Evolutionary conservation across 1,140 invertebrate genomes (phyloP), one percentile per base, ranked within the genome.

Genomic region (Caenorhabditis tropicalis): DNA sequence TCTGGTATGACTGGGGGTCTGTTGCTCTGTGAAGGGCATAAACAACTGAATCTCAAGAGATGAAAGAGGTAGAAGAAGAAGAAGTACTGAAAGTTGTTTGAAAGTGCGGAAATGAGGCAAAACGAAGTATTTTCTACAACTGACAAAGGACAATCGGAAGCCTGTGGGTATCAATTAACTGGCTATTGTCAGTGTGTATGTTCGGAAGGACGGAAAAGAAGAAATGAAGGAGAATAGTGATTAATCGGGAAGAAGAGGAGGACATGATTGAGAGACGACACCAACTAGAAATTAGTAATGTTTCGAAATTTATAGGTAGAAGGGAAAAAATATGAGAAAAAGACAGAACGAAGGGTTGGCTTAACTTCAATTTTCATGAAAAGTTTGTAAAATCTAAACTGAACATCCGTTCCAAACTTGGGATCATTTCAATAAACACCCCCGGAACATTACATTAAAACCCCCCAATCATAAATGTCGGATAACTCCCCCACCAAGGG

Each of bases 71-170:
- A 65, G n/a, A 36, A 33, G 31, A 12, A 43, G 39, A 6, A 43
- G 39, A 43, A 43, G 39, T 43, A 43, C 39, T 43, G 39, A 43
- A 43, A 6, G 31, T 33, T 19, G 29, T 33, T 51, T 51, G 19
- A 51, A 51, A n/a, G 49, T 24, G 10, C 53, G 31, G 31, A 74
- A 43, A 43, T 74, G n/a, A 65, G 33, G 33, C 9, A 43, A 39
- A 74, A 43, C 43, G 36, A 74, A 43, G 65, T 74, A 19, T 74
- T n/a, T 46, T 65, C 58, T 6, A 60, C 65, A 74, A 74, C 36
- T 74, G 65, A 74, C 65, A 74, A 74, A 43, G 65, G 65, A n/a
- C 65, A 74, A 74, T 74, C 65, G 65, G 65, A 74, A 74, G 29
- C 21, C 36, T n/a, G 65, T 74, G 65, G 65, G 65, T 74, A 74